Evolutionary conservation across 2,888 invertebrate genomes (phyloP).

Genomic region (Drosophila mulleri): DNA sequence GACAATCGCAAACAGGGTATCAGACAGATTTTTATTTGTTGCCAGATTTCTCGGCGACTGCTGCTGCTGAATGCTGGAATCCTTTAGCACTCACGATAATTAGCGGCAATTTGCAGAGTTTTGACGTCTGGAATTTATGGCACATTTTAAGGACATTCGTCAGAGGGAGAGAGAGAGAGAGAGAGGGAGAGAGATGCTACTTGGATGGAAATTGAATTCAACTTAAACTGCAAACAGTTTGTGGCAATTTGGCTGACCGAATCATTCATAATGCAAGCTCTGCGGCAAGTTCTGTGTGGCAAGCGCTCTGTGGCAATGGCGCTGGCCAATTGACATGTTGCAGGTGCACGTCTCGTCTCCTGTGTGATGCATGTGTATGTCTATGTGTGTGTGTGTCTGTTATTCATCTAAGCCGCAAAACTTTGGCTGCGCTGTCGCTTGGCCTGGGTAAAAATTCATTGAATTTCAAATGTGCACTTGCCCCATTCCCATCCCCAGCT

Average conservation of each 20-base stretch:
- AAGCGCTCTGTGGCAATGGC: constrained; percentile 20
- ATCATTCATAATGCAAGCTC: constrained; percentile 76
- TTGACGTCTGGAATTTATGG: constrained; percentile 56
- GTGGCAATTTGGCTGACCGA: constrained; percentile 63
- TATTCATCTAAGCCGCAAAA: constrained; percentile 70
- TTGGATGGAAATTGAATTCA: constrained; percentile 65
- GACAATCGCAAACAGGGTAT: not conserved
- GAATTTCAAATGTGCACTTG: constrained; percentile 81
- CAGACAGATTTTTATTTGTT: not conserved
- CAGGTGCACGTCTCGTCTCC: constrained; percentile 33
- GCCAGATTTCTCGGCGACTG: constrained; percentile 9
- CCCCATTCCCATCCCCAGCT: not conserved
- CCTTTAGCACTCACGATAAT: constrained; percentile 68
- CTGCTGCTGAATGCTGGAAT: constrained; percentile 17
- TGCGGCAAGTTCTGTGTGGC: constrained; percentile 45
- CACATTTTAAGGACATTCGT: constrained; percentile 64
- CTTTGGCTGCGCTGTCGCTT: constrained; percentile 41
- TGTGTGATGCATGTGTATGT: not conserved
- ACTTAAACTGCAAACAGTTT: constrained; percentile 67
- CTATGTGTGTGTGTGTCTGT: constrained; percentile 11
- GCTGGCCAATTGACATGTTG: constrained; percentile 77
- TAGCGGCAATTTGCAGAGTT: constrained; percentile 61
- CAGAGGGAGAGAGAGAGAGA: constrained; percentile 22
- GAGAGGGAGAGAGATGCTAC: not conserved
- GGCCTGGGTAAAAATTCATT: constrained; percentile 82